Percentiles rank a stretch among this genome's conserved stretches.
Evolutionary conservation across 2,113 vertebrate genomes (phyloP).

Genomic region (Takifugu bimaculatus): DNA sequence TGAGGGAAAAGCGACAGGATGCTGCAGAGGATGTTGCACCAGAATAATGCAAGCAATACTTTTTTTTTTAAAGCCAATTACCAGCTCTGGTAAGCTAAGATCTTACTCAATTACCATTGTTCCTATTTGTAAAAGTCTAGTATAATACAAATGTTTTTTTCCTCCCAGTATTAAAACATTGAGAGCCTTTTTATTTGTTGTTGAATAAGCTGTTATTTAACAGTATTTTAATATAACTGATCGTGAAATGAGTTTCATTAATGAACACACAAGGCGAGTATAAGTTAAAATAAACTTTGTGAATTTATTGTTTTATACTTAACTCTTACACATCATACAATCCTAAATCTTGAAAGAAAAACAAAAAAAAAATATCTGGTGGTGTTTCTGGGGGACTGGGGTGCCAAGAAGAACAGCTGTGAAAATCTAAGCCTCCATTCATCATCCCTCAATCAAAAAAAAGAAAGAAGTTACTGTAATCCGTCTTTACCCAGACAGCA

Average conservation of each 20-base stretch:
- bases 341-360: slow-evolving; percentile 72
- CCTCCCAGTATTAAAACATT: too few species aligned
- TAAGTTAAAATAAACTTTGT: slow-evolving; percentile 84
- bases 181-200: too few species aligned
- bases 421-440: slow-evolving; percentile 38
- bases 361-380: slow-evolving; percentile 64
- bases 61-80: too few species aligned
- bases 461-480: slow-evolving; percentile 15
- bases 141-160: too few species aligned
- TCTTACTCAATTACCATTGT: too few species aligned
- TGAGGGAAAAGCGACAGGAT: too few species aligned
- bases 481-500: slow-evolving; percentile 25
- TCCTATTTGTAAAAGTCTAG: too few species aligned
- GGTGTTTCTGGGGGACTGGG: slow-evolving; percentile 70
- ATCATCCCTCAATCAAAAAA: slow-evolving; percentile 36
- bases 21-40: too few species aligned
- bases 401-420: slow-evolving; percentile 51
- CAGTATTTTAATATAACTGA: background rate
- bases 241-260: background rate
- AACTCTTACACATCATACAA: slow-evolving; percentile 78
- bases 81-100: too few species aligned
- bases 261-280: slow-evolving; percentile 54
- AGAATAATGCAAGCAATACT: too few species aligned
- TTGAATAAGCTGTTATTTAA: too few species aligned
- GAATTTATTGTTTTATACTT: slow-evolving; percentile 81